These are phyloP conservation scores for Eleginops maclovinus DNA, from an alignment of 2,113 vertebrate species.

Conservation along the genomic window DNA sequence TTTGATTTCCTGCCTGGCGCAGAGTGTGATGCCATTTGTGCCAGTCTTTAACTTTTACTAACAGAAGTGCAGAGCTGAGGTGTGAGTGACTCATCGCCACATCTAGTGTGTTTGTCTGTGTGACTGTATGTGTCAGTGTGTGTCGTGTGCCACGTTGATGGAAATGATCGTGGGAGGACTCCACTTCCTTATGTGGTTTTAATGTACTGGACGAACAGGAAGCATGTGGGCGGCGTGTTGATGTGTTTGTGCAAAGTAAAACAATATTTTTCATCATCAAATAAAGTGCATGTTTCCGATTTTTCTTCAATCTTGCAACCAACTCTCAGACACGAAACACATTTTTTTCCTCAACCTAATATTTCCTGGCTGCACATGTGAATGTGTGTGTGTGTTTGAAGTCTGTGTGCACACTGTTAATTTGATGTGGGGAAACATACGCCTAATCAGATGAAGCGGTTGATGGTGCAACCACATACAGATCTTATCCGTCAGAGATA, in stretches of 20 bases:
- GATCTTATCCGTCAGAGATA: conserved; percentile 50
- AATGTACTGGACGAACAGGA: conserved; percentile 77
- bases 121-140: background rate
- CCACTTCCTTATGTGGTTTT: conserved; percentile 67
- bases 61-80: conserved; percentile 54
- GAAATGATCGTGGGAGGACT: conserved; percentile 79
- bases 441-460: conserved; percentile 51
- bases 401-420: conserved; percentile 2
- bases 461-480: conserved; percentile 57
- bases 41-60: conserved; percentile 40
- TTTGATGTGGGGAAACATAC: conserved; percentile 52
- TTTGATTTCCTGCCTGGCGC: conserved; percentile 47
- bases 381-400: background rate
- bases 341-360: background rate
- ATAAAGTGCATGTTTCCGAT: conserved; percentile 33
- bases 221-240: conserved; percentile 47
- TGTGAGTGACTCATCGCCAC: conserved; percentile 45
- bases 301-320: conserved; percentile 12
- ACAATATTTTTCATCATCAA: conserved; percentile 30
- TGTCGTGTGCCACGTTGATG: conserved; percentile 46
- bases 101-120: background rate
- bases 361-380: conserved; percentile 10
- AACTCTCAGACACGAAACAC: conserved; percentile 9
- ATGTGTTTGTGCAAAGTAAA: conserved; percentile 24
- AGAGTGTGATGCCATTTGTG: conserved; percentile 20